phyloP scores from a whole-genome alignment of 2,113 vertebrate genomes.

The Melanostigma gelatinosum region DNA sequence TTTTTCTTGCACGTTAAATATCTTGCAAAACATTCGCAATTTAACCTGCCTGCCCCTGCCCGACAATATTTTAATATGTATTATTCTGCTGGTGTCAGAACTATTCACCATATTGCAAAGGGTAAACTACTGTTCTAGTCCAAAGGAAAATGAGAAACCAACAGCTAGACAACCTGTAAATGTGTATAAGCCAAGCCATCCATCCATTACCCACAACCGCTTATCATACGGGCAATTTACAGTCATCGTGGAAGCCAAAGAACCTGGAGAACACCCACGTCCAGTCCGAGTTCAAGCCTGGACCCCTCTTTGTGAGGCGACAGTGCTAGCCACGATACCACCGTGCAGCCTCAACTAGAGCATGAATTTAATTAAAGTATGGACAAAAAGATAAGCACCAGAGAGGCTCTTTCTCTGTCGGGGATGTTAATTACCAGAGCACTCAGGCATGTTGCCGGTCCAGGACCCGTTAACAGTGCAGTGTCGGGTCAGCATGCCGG shows the following conservation, averaged over 20 bases:
- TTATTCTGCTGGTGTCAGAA: not conserved
- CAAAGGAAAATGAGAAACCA: not conserved
- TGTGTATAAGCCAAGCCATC: not conserved
- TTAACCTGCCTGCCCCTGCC: not conserved
- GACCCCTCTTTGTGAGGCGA: not conserved
- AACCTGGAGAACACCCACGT: too few relatives aligned
- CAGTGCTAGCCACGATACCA: not conserved
- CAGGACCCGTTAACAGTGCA: slow-evolving; percentile 96
- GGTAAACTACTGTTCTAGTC: not conserved
- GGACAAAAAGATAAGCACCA: not conserved
- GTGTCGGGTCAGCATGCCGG: slow-evolving; percentile 92
- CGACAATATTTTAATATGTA: not conserved
- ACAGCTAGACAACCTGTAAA: not conserved
- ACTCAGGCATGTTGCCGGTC: slow-evolving; percentile 93
- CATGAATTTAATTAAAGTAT: not conserved
- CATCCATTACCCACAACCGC: too few relatives aligned
- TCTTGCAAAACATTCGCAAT: not conserved
- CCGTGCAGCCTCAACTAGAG: not conserved
- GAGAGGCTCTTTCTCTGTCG: not conserved
- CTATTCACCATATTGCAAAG: not conserved
- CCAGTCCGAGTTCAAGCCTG: not conserved
- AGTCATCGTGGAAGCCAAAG: not conserved
- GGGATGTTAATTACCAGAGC: slow-evolving; percentile 84
- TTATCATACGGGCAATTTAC: not conserved
- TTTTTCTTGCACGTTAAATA: not conserved